Evolutionary conservation across 2,113 vertebrate species (phyloP).

Genomic region (Procavia capensis): DNA sequence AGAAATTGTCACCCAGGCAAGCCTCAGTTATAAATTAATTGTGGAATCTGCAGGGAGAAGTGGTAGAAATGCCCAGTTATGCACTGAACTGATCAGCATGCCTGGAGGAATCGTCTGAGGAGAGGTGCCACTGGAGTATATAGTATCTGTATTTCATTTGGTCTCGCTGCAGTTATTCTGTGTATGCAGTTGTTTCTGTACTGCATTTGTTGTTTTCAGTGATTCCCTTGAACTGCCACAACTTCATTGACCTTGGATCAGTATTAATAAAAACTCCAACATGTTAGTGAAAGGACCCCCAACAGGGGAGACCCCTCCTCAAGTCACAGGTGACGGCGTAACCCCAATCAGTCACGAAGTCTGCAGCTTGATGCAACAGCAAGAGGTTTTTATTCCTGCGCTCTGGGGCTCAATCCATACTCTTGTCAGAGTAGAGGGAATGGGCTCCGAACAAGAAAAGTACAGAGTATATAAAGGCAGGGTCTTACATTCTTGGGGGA

Average conservation of each 20-base stretch:
- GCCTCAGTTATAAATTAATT: background rate
- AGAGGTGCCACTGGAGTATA: background rate
- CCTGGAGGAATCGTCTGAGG: conserved; percentile 37
- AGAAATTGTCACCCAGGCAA: background rate
- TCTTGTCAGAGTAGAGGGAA: too few relatives aligned
- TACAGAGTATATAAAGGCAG: too few relatives aligned
- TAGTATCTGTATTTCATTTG: background rate
- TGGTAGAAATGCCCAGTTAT: background rate
- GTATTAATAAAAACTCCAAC: too few relatives aligned
- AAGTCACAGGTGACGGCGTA: too few relatives aligned
- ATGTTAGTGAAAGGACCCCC: too few relatives aligned
- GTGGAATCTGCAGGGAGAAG: background rate
- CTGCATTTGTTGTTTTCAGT: background rate
- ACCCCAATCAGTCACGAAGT: too few relatives aligned
- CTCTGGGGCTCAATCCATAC: too few relatives aligned
- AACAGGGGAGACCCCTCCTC: too few relatives aligned
- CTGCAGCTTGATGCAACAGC: too few relatives aligned
- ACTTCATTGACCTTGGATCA: accelerated
- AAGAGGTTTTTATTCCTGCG: too few relatives aligned
- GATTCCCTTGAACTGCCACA: background rate
- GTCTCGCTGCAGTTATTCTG: background rate
- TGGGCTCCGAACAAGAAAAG: too few relatives aligned
- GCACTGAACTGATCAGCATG: background rate
- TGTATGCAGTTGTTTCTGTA: background rate
- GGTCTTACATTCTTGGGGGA: too few relatives aligned